A percentile compares a stretch with the other conserved stretches of the same genome.
phyloP scores from a whole-genome alignment of 1,140 invertebrate genomes.

The Neodiprion virginianus region DNA sequence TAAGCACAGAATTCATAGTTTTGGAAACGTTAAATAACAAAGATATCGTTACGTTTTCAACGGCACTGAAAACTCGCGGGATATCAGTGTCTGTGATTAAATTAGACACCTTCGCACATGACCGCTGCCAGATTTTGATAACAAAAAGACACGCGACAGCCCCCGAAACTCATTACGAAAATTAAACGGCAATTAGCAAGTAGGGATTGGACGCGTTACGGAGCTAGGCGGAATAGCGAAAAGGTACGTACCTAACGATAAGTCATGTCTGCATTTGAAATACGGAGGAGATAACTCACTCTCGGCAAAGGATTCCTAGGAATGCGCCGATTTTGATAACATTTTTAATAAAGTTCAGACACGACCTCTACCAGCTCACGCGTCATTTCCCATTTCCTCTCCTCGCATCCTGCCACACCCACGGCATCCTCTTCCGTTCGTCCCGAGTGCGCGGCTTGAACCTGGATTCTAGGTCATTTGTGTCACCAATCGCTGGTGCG shows the following conservation, averaged over 20 bases:
- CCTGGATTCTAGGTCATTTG: background rate
- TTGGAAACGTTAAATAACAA: too few relatives aligned
- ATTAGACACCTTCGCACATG: too few relatives aligned
- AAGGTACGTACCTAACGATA: background rate
- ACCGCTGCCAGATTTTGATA: background rate
- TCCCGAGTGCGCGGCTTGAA: background rate
- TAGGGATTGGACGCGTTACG: background rate
- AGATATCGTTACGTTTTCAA: too few relatives aligned
- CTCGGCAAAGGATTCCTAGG: background rate
- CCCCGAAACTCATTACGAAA: background rate
- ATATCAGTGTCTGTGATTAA: too few relatives aligned
- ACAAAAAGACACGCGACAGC: background rate
- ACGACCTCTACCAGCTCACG: background rate
- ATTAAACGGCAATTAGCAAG: background rate
- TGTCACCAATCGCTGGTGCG: background rate
- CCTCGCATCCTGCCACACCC: background rate
- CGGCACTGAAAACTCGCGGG: too few relatives aligned
- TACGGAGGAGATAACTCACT: background rate
- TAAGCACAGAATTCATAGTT: too few relatives aligned
- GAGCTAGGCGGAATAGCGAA: background rate
- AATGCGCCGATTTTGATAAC: background rate
- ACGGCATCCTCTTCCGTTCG: background rate
- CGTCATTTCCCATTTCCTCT: background rate
- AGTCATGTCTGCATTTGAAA: background rate
- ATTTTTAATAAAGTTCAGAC: background rate